Base-by-base conservation (phyloP, 2,888 invertebrate genomes). In the Acronicta leporina region DNA sequence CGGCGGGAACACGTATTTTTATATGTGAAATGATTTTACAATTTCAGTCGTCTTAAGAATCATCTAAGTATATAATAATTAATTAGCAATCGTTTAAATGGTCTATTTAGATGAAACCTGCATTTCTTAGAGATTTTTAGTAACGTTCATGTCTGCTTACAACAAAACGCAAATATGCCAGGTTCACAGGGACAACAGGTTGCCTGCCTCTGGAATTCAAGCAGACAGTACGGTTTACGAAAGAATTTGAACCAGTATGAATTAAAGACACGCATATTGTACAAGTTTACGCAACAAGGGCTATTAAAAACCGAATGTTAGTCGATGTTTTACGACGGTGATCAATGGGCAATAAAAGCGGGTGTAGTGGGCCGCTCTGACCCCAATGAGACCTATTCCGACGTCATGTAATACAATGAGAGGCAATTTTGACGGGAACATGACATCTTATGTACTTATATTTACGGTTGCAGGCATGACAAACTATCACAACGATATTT, bases 321-420 rank as follows among this genome's bases (percentile, higher is more conserved):
- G 77, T 62, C 44, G 54, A 68, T 63, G 64, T 13, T 81, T 81
- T 79, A 81, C 75, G 81, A 77, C 44, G 57, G 30, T 68, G 48
- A 79, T 76, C 77, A 76, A 79, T 75, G 64, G 66, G 47, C 65
- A 35, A 67, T 80, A 72, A 80, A 78, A 64, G 20, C 45, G 54
- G 42, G 43, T 48, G 42, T 62, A 66, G 63, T 77, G 76, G 68
- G 52, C 53, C 56, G 55, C 30, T 51, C 45, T 68, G 70, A 67
- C 75, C 68, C 42, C 51, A 63, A 67, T 70, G 30, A 55, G 67
- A 48, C 64, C 61, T 68, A 66, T 59, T 68, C 75, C 68, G 64
- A 75, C 62, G 75, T 69, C 51, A 66, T 25, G 43, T 10, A 59
- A 62, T 49, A 61, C 49, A 67, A 60, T 54, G 56, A 63, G 56